Percentiles rank a stretch among this genome's conserved stretches.
These are phyloP conservation scores for Amblyopsis rosae DNA, from an alignment of 2,113 vertebrate genomes.

Conservation along the genomic window DNA sequence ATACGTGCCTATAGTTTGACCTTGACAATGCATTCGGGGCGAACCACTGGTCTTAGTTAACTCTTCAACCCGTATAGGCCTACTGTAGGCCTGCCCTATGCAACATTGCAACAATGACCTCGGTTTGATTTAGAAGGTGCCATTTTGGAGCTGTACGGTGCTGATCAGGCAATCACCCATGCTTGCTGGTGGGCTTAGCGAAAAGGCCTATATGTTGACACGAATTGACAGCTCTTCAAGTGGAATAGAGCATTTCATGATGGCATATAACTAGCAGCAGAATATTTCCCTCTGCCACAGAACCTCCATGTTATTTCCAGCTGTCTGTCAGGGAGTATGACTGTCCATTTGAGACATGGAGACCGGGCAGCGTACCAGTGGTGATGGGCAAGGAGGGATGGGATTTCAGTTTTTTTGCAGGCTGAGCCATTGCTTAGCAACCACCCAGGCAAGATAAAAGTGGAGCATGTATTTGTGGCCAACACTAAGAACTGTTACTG, in stretches of 20 bases:
- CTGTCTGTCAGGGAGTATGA: slow-evolving; percentile 36
- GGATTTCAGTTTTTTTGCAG: slow-evolving; percentile 58
- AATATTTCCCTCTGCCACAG: slow-evolving; percentile 18
- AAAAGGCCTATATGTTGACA: no score
- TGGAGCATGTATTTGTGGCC: slow-evolving; percentile 46
- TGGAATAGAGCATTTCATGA: slow-evolving; percentile 18
- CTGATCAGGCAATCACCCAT: background rate
- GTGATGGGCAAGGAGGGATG: slow-evolving; percentile 10
- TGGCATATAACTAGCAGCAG: slow-evolving; percentile 5
- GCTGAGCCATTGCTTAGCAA: slow-evolving; percentile 78
- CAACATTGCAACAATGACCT: slow-evolving; percentile 3
- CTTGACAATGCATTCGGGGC: slow-evolving; percentile 63
- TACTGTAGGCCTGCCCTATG: slow-evolving; percentile 11
- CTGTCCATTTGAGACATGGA: slow-evolving; percentile 34
- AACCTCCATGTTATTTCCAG: slow-evolving; percentile 33
- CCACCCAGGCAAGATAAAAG: slow-evolving; percentile 74
- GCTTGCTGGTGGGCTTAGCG: background rate
- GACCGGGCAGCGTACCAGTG: slow-evolving; percentile 30
- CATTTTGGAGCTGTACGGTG: slow-evolving; percentile 22
- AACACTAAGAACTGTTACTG: slow-evolving; percentile 42
- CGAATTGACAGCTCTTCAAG: slow-evolving; percentile 10
- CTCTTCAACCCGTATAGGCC: background rate
- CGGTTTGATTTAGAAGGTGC: slow-evolving; percentile 25
- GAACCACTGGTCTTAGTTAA: slow-evolving; percentile 9
- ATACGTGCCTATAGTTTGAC: slow-evolving; percentile 48